Evolutionary conservation across 1,140 invertebrate species (phyloP), one percentile per base, ranked within the genome.

Genomic region (Mercenaria mercenaria): DNA sequence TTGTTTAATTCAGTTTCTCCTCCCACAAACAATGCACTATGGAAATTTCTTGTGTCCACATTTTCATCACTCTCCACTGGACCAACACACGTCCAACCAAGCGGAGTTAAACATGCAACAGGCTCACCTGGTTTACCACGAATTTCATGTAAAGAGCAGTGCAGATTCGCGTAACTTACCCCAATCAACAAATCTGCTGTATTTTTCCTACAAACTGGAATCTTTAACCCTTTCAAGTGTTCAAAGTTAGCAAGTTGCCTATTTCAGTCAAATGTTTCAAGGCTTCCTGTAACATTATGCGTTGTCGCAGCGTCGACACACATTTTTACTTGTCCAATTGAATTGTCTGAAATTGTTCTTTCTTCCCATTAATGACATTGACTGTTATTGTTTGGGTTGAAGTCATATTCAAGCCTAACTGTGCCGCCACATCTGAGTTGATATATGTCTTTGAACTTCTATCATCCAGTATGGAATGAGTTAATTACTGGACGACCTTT

Each of bases 21-120:
- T 34, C 23, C 26, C 1, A 67, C 18, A 39, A 39, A 83, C 3
- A 23, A 29, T 34, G 26, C 26, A 56, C 23, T 8, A 11, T 32
- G n/a, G n/a, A n/a, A 74, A 50, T 37, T 61, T 23, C 8, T 47
- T 32, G 20, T 6, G 18, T 23, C n/a, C 43, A 69, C 23, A 69
- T 82, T 47, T 52, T 29, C 34, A 82, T 26, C n/a, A 47, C 43
- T 47, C 3, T 84, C 81, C 1, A 84, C 26, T 37, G 15, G 6
- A 8, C 64, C 83, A n/a, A 86, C 47, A 41, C 81, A 84, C 4
- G 81, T 84, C 81, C 81, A 84, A 4, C 81, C 81, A 13, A 84
- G 83, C 4, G 74, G 43, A 47, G 43, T 76, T n/a, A 86, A 67
- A 52, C 67, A 43, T 4, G 83, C 83, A 29, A 69, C 61, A 26